These are phyloP conservation scores for Nesospiza acunhae DNA, from an alignment of 2,113 vertebrate genomes.

Conservation along the genomic window DNA sequence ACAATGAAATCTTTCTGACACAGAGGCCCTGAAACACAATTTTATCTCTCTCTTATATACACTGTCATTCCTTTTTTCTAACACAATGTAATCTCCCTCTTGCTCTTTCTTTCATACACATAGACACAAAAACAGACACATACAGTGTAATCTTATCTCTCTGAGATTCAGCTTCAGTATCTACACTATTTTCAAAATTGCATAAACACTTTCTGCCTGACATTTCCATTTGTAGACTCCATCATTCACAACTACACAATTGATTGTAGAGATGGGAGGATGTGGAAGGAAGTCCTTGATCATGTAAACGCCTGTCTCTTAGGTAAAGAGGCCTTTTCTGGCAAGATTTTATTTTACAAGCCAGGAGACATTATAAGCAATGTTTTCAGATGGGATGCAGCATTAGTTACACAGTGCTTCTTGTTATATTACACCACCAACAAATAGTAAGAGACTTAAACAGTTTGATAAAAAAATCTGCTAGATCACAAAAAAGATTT, in stretches of 20 bases:
- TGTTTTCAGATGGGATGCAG: not conserved
- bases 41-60: slow-evolving; percentile 31
- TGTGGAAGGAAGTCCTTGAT: slow-evolving; percentile 57
- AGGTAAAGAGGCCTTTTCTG: slow-evolving; percentile 27
- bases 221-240: slow-evolving; percentile 29
- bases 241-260: slow-evolving; percentile 17
- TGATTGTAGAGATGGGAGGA: slow-evolving; percentile 14
- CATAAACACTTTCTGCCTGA: slow-evolving; percentile 61
- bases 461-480: not conserved
- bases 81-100: slow-evolving; percentile 30
- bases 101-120: not conserved
- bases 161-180: slow-evolving; percentile 36
- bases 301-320: not conserved
- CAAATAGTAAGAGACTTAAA: slow-evolving; percentile 24
- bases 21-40: slow-evolving; percentile 2
- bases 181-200: slow-evolving; percentile 72
- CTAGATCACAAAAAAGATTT: slow-evolving; percentile 43
- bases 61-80: slow-evolving; percentile 10
- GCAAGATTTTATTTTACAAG: slow-evolving; percentile 31
- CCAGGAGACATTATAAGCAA: not conserved
- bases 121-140: slow-evolving; percentile 4
- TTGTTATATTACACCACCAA: slow-evolving; percentile 33
- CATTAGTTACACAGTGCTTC: not conserved
- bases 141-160: slow-evolving; percentile 36
- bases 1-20: slow-evolving; percentile 24